A percentile compares a stretch with the other conserved stretches of the same genome.
phyloP scores from a whole-genome alignment of 2,797 vertebrate genomes.

The Uromys caudimaculatus region DNA sequence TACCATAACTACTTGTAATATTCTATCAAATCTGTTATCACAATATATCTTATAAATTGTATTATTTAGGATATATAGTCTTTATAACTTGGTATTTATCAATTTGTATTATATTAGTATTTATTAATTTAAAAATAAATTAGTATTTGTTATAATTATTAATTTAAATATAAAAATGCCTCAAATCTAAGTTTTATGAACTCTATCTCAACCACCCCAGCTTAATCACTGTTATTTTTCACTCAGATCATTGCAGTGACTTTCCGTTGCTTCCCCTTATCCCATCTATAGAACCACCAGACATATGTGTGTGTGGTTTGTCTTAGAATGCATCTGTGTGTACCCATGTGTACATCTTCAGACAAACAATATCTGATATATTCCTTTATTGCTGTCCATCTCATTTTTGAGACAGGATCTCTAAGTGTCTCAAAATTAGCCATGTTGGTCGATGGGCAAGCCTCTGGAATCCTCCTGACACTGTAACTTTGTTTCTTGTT shows the following conservation, averaged over 20 bases:
- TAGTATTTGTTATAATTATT: neutral
- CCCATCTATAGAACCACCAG: neutral
- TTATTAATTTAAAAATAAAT: neutral
- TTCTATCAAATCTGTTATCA: neutral
- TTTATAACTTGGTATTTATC: neutral
- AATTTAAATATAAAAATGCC: neutral
- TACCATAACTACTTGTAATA: neutral
- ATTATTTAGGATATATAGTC: neutral
- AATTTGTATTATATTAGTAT: neutral
- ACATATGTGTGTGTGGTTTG: neutral
- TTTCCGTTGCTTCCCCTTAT: neutral
- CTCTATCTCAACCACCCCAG: neutral
- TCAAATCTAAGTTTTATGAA: slow-evolving; percentile 15
- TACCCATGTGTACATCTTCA: neutral
- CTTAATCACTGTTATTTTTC: neutral
- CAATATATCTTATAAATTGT: neutral
- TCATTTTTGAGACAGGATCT: neutral
- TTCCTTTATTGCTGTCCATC: neutral
- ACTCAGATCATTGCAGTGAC: neutral
- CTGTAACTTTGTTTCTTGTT: neutral
- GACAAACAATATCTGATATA: neutral
- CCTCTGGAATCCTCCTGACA: neutral
- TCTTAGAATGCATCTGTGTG: neutral
- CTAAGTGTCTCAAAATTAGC: neutral
- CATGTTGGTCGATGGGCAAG: neutral